A percentile compares a stretch with the other conserved stretches of the same genome.
Conservation (phyloP, 2,888 invertebrate species). For the Lysandra bellargus region DNA sequence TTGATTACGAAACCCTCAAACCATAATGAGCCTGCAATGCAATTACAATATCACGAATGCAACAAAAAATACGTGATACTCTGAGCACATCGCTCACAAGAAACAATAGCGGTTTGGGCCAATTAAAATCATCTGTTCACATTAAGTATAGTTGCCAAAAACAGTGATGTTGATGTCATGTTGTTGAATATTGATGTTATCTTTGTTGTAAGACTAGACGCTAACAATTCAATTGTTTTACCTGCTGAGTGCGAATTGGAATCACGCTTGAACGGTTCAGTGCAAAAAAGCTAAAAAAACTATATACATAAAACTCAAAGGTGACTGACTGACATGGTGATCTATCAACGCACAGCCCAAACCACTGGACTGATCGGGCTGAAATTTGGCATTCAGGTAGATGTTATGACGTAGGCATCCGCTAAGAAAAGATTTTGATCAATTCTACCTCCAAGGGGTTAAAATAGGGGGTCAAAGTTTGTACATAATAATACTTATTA, state of each 20-base stretch:
- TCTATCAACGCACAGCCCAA: no score
- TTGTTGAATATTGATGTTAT: not conserved
- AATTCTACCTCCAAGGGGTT: no score
- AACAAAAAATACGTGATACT: not conserved
- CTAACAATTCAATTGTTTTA: constrained; percentile 2
- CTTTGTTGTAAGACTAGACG: not conserved
- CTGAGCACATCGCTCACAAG: not conserved
- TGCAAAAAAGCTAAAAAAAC: not conserved
- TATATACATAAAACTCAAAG: no score
- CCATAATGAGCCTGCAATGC: not conserved
- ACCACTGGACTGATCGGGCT: no score
- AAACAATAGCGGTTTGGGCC: not conserved
- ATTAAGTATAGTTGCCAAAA: not conserved
- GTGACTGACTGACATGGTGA: no score
- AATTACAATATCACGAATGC: not conserved
- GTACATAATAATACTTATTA: no score
- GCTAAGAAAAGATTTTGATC: no score
- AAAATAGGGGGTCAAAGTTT: no score
- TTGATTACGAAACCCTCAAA: not conserved
- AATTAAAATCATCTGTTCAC: not conserved
- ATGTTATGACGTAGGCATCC: no score
- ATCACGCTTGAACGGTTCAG: not conserved
- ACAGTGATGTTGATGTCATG: not conserved
- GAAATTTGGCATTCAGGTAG: no score
- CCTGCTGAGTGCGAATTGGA: not conserved